A percentile compares a stretch with the other conserved stretches of the same genome.
These are phyloP conservation scores for Itoplectis maculator DNA, from an alignment of 2,888 invertebrate genomes.

Conservation along the genomic window DNA sequence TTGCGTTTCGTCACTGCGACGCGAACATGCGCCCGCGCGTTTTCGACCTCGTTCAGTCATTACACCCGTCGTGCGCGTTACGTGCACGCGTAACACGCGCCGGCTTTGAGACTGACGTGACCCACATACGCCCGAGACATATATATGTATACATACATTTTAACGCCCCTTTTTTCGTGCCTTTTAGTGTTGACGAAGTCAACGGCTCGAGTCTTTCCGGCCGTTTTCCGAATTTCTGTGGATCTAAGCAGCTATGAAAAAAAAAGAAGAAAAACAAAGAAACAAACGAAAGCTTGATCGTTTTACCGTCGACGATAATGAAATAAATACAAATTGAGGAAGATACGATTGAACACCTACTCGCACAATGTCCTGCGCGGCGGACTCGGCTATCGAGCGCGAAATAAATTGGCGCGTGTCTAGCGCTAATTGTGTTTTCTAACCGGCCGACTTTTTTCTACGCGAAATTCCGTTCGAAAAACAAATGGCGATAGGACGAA, in stretches of 20 bases:
- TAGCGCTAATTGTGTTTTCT: no score
- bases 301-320: constrained; percentile 22
- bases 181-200: constrained; percentile 44
- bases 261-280: constrained; percentile 2
- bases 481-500: background rate
- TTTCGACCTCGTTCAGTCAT: constrained; percentile 44
- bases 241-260: constrained; percentile 16
- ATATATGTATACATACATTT: constrained; percentile 24
- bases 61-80: constrained; percentile 21
- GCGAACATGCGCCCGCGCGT: constrained; percentile 34
- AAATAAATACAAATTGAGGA: background rate
- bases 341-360: constrained; percentile 13
- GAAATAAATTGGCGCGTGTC: constrained; percentile 16
- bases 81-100: constrained; percentile 24
- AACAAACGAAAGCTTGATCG: constrained; percentile 44
- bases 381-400: constrained; percentile 1
- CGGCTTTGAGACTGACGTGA: constrained; percentile 31
- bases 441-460: constrained; percentile 19
- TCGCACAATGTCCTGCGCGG: constrained; percentile 22
- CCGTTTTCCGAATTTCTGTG: constrained; percentile 56
- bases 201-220: constrained; percentile 41
- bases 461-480: constrained; percentile 7
- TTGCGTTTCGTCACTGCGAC: constrained; percentile 22
- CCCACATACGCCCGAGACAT: constrained; percentile 39
- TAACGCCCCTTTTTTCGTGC: constrained; percentile 12